Evolutionary conservation across 2,113 vertebrate species (phyloP).

Genomic region (Sisor rabdophorus): DNA sequence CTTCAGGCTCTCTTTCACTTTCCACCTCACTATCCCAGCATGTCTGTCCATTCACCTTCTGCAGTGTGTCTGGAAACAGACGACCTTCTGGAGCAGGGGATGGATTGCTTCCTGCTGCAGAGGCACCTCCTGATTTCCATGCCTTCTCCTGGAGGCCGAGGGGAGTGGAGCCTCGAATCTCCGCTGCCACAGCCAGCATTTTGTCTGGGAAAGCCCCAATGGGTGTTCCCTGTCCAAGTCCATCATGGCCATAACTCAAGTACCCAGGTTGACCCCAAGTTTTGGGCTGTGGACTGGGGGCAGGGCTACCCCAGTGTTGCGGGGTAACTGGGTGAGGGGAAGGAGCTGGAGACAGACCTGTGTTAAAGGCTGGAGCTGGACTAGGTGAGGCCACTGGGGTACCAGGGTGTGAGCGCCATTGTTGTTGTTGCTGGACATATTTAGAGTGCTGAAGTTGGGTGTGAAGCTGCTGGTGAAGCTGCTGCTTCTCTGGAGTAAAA

Average conservation of each 20-base stretch:
- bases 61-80: constrained; percentile 70
- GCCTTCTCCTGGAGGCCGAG: constrained; percentile 78
- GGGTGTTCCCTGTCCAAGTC: constrained; percentile 66
- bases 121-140: constrained; percentile 79
- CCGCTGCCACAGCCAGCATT: constrained; percentile 75
- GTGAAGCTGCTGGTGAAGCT: constrained; percentile 67
- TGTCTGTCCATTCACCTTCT: constrained; percentile 62
- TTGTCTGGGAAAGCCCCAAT: constrained; percentile 72
- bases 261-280: constrained; percentile 65
- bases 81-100: constrained; percentile 73
- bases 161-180: constrained; percentile 73
- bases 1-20: constrained; percentile 56
- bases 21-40: constrained; percentile 77
- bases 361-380: constrained; percentile 55
- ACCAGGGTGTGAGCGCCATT: constrained; percentile 64
- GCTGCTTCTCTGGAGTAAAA: constrained; percentile 66
- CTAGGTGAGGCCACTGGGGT: constrained; percentile 57
- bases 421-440: constrained; percentile 58
- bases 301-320: constrained; percentile 64
- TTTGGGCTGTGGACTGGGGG: constrained; percentile 66
- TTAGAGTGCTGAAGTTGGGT: constrained; percentile 55
- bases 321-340: constrained; percentile 62
- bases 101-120: constrained; percentile 64
- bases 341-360: constrained; percentile 56
- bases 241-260: constrained; percentile 55